Conservation (phyloP, 2,888 invertebrate genomes). For the Erebia palarica region DNA sequence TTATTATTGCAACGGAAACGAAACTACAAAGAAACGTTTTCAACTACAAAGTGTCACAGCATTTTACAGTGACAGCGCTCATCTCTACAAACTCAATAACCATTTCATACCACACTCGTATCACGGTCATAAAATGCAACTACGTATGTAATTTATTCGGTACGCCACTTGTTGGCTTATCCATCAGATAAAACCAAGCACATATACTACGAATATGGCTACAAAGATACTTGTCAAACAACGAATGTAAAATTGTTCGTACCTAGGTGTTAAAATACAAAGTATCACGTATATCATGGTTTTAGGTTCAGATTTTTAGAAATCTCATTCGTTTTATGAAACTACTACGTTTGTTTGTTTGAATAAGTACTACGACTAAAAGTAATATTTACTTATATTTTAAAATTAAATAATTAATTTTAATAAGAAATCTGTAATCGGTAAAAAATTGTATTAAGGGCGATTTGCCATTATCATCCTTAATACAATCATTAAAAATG, state of each 20-base stretch:
- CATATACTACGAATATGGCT: not conserved
- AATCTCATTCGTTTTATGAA: not conserved
- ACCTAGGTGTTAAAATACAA: not conserved
- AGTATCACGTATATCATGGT: not conserved
- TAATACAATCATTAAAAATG: too few relatives aligned
- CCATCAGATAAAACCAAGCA: not conserved
- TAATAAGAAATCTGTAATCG: too few relatives aligned
- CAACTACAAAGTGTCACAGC: not conserved
- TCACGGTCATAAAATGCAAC: slow-evolving; percentile 15
- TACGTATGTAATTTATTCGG: slow-evolving; percentile 4
- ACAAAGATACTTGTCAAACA: not conserved
- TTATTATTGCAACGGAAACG: not conserved
- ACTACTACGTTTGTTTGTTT: too few relatives aligned
- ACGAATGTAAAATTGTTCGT: too few relatives aligned
- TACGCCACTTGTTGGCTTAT: slow-evolving; percentile 16
- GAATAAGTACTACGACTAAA: too few relatives aligned
- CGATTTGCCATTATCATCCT: too few relatives aligned
- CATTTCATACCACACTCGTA: slow-evolving; percentile 4
- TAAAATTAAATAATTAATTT: too few relatives aligned
- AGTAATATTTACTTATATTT: too few relatives aligned
- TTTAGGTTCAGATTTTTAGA: not conserved
- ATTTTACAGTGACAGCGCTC: not conserved
- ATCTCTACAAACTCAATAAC: slow-evolving; percentile 15
- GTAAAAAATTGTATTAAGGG: too few relatives aligned
- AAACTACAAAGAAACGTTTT: not conserved